Percentiles rank a stretch among this genome's conserved stretches.
phyloP scores from a whole-genome alignment of 2,113 vertebrate species.

The Ia io region DNA sequence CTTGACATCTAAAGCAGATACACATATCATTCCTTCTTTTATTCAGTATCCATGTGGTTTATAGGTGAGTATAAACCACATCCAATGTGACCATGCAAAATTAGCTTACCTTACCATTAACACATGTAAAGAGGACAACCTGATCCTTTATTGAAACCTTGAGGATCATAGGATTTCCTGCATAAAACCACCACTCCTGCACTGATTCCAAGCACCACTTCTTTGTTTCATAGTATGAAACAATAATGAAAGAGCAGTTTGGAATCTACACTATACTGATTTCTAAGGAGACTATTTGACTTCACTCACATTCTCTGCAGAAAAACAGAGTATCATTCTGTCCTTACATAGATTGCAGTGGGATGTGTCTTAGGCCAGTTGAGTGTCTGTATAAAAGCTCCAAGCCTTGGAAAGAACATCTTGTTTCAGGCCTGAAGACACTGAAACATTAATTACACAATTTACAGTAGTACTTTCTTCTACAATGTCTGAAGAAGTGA shows the following conservation, averaged over 20 bases:
- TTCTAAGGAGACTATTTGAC: not conserved
- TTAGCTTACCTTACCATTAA: not conserved
- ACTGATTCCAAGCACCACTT: not conserved
- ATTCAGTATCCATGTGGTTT: too few relatives aligned
- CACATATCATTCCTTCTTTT: too few relatives aligned
- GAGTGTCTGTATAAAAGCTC: not conserved
- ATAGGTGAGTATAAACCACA: not conserved
- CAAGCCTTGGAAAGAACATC: slow-evolving; percentile 52
- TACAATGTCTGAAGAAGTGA: slow-evolving; percentile 61
- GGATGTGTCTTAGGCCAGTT: not conserved
- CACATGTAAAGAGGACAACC: not conserved
- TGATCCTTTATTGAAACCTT: not conserved
- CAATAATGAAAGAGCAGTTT: not conserved
- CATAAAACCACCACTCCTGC: not conserved
- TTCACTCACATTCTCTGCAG: not conserved
- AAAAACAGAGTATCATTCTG: not conserved
- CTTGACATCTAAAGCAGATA: not conserved
- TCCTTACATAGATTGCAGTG: not conserved
- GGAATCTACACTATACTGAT: not conserved
- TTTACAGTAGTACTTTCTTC: not conserved
- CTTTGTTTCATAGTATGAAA: not conserved
- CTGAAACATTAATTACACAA: not conserved
- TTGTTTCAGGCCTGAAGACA: not conserved
- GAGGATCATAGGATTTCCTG: not conserved
- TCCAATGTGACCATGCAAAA: not conserved